Conservation (phyloP, 2,888 invertebrate genomes). For the Mellilla xanthometata region DNA sequence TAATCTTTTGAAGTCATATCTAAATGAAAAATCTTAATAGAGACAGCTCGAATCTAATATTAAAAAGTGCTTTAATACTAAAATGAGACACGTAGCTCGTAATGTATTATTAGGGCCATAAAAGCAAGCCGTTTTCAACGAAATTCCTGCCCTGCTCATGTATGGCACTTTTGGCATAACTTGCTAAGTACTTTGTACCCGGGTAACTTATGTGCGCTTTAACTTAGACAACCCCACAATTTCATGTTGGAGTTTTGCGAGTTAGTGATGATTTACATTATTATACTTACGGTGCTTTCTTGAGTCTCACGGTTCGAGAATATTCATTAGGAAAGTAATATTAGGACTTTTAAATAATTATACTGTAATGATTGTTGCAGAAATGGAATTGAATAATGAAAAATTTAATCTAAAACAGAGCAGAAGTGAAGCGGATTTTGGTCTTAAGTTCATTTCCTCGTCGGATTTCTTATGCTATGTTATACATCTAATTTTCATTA, state of each 20-base stretch:
- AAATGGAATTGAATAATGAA: too few relatives aligned
- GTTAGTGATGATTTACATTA: too few relatives aligned
- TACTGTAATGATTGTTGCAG: too few relatives aligned
- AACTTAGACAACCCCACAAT: slow-evolving; percentile 8
- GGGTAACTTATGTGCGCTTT: slow-evolving; percentile 5
- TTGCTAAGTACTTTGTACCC: slow-evolving; percentile 16
- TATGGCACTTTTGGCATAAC: slow-evolving; percentile 16
- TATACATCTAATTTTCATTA: too few relatives aligned
- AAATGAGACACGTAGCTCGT: slow-evolving; percentile 35
- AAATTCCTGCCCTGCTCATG: slow-evolving; percentile 16
- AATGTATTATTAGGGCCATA: slow-evolving; percentile 40
- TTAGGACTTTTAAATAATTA: too few relatives aligned
- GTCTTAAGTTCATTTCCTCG: too few relatives aligned
- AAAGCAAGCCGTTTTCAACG: slow-evolving; percentile 37
- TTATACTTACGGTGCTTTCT: too few relatives aligned
- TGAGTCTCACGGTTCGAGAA: neutral
- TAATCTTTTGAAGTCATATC: too few relatives aligned
- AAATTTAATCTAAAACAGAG: too few relatives aligned
- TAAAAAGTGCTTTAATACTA: slow-evolving; percentile 37
- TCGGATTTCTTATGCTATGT: too few relatives aligned
- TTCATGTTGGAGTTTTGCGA: neutral
- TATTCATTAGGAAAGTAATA: too few relatives aligned
- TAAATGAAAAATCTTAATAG: slow-evolving; percentile 7
- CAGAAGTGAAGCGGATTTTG: too few relatives aligned
- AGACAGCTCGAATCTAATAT: slow-evolving; percentile 33